Evolutionary conservation across 2,113 vertebrate genomes (phyloP).

Genomic region (Trematomus loennbergii): DNA sequence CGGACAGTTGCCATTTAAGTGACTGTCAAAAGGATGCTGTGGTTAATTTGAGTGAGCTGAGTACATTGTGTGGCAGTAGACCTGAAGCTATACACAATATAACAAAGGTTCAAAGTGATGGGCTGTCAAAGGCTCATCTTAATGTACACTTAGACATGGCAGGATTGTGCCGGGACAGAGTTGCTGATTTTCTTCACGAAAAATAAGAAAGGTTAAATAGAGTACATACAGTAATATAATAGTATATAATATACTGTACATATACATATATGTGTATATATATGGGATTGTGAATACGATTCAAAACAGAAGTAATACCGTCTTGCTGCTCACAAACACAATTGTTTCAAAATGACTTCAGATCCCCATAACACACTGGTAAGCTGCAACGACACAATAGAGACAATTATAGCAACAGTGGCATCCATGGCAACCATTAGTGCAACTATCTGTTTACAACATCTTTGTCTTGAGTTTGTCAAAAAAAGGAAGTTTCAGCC

Average conservation of each 20-base stretch:
- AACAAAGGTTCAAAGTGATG: background rate
- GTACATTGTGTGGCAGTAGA: background rate
- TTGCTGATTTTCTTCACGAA: too few species aligned
- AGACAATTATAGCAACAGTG: background rate
- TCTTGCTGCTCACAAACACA: too few species aligned
- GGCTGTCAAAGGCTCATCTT: background rate
- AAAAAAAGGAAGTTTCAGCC: background rate
- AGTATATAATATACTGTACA: too few species aligned
- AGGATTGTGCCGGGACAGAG: too few species aligned
- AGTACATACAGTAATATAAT: too few species aligned
- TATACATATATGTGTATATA: too few species aligned
- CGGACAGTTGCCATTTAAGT: conserved; percentile 7
- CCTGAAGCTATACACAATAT: background rate
- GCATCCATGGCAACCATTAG: background rate
- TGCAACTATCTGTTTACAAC: background rate
- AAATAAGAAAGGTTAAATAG: too few species aligned
- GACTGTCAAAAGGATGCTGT: conserved; percentile 2
- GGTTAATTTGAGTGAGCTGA: background rate
- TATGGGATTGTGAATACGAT: too few species aligned
- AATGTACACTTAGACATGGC: too few species aligned
- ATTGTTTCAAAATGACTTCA: background rate
- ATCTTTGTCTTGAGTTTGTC: background rate
- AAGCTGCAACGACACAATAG: background rate
- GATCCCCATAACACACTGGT: too few species aligned
- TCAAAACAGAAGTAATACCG: too few species aligned